Percentiles rank a stretch among this genome's conserved stretches.
These are phyloP conservation scores for Mesochorus sp. DNA, from an alignment of 2,888 invertebrate genomes.

Conservation along the genomic window DNA sequence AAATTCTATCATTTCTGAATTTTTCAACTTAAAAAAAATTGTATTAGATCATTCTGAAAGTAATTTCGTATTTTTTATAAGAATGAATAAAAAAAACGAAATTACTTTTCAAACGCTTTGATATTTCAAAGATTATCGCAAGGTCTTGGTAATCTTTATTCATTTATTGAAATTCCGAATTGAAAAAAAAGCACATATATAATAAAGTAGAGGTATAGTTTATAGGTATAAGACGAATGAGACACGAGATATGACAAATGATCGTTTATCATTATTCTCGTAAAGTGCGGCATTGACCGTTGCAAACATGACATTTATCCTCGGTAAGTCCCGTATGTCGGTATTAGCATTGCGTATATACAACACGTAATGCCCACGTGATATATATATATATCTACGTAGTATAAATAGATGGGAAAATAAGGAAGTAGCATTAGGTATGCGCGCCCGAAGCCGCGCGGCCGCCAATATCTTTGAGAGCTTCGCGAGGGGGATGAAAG, in stretches of 20 bases:
- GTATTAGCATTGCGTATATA: slow-evolving; percentile 67
- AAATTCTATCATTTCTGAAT: not conserved
- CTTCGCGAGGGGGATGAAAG: slow-evolving; percentile 67
- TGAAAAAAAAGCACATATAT: not conserved
- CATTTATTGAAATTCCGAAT: not conserved
- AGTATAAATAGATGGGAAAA: not conserved
- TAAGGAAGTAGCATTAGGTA: slow-evolving; percentile 74
- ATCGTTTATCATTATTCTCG: slow-evolving; percentile 29
- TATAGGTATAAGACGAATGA: not conserved
- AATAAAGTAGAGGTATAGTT: no score
- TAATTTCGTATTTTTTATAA: no score
- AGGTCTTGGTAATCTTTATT: not conserved
- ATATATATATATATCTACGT: slow-evolving; percentile 19
- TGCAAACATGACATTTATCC: slow-evolving; percentile 78
- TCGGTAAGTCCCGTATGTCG: slow-evolving; percentile 72
- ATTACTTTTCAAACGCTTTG: not conserved
- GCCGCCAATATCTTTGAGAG: slow-evolving; percentile 66
- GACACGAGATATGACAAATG: not conserved
- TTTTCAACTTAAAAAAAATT: no score
- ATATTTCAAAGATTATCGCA: not conserved
- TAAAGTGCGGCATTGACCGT: slow-evolving; percentile 60
- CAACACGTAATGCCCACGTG: slow-evolving; percentile 24
- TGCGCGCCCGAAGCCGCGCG: slow-evolving; percentile 66
- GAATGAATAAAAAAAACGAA: no score
- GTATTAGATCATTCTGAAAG: no score